These are phyloP conservation scores for Gadopsis marmoratus DNA, from an alignment of 2,797 vertebrate species.

Conservation along the genomic window DNA sequence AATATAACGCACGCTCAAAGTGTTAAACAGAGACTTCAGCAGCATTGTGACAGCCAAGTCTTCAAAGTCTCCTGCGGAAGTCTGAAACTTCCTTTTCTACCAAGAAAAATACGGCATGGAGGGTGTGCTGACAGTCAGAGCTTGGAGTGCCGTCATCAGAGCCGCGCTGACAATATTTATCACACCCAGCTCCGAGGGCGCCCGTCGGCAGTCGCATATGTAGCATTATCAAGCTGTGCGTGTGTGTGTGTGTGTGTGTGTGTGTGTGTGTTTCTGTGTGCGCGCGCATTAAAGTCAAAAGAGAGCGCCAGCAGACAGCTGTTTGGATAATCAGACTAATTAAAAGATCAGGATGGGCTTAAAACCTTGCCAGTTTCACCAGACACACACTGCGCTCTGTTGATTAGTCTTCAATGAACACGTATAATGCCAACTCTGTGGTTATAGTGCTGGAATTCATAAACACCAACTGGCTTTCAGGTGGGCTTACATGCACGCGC, in stretches of 20 bases:
- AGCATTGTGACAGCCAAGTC: background rate
- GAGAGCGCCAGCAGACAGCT: constrained; percentile 75
- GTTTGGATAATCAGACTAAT: constrained; percentile 82
- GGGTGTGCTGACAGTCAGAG: constrained; percentile 35
- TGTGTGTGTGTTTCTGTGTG: constrained; percentile 34
- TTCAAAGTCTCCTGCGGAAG: constrained; percentile 33
- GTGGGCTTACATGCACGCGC: constrained; percentile 18
- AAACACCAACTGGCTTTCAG: constrained; percentile 58
- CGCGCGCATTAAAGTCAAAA: constrained; percentile 36
- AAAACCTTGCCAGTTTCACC: constrained; percentile 64
- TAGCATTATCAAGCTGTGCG: constrained; percentile 27
- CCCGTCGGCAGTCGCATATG: constrained; percentile 53
- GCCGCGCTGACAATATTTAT: constrained; percentile 53
- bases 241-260: constrained; percentile 36
- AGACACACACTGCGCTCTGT: constrained; percentile 59
- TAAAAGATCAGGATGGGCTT: constrained; percentile 76
- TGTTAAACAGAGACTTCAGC: constrained; percentile 1
- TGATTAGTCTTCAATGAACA: constrained; percentile 69
- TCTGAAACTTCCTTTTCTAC: constrained; percentile 33
- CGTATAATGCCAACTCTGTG: constrained; percentile 48
- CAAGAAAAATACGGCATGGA: constrained; percentile 18
- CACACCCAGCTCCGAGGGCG: constrained; percentile 44
- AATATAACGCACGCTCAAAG: background rate
- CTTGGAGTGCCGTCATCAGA: constrained; percentile 40
- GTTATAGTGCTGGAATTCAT: constrained; percentile 48